Conservation (phyloP, 2,888 invertebrate species). For the Sminthurinus aureus region DNA sequence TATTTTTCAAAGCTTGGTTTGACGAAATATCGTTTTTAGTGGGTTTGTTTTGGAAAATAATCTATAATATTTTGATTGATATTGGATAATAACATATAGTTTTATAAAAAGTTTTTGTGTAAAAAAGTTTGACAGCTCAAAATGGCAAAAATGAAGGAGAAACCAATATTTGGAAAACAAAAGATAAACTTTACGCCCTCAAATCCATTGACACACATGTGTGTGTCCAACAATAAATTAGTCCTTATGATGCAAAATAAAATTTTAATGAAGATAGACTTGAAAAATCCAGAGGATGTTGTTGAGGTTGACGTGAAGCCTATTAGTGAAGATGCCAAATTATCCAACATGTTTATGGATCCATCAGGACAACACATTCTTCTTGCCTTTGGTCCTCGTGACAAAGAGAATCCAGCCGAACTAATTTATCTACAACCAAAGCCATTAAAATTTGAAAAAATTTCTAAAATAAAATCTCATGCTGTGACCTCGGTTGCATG, state of each 20-base stretch:
- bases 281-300: constrained; percentile 75
- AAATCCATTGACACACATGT: constrained; percentile 80
- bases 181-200: constrained; percentile 82
- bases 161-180: constrained; percentile 86
- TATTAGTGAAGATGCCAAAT: constrained; percentile 69
- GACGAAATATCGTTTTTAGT: background rate
- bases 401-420: constrained; percentile 71
- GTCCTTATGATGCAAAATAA: constrained; percentile 85
- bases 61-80: background rate
- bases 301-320: constrained; percentile 66
- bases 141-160: constrained; percentile 66
- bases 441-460: constrained; percentile 69
- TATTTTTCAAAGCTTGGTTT: too few relatives aligned
- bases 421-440: constrained; percentile 81
- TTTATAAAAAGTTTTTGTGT: background rate
- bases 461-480: constrained; percentile 70
- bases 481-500: constrained; percentile 92
- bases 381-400: constrained; percentile 74
- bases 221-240: constrained; percentile 82
- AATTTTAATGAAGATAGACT: constrained; percentile 79
- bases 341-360: constrained; percentile 80
- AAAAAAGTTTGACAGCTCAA: background rate
- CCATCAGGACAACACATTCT: constrained; percentile 86
- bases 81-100: background rate
- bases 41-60: background rate